phyloP scores from a whole-genome alignment of 2,888 invertebrate species.

The Spialia ferax region DNA sequence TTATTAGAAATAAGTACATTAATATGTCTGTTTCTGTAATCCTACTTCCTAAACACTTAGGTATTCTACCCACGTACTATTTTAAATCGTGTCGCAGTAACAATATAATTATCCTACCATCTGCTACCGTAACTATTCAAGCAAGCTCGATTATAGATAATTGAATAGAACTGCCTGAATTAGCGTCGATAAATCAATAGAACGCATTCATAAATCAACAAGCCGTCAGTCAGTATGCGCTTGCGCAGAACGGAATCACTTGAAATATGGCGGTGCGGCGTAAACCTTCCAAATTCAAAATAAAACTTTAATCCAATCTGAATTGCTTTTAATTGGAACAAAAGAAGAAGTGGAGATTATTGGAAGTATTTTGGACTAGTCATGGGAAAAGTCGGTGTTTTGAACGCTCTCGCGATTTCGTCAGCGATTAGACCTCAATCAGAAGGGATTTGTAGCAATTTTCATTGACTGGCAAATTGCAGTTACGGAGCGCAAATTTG shows the following conservation, averaged over 20 bases:
- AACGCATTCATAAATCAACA: conserved; percentile 65
- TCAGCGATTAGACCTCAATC: conserved; percentile 78
- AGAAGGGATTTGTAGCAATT: conserved; percentile 78
- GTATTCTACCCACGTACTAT: not conserved
- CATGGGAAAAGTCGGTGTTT: conserved; percentile 74
- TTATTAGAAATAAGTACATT: no score
- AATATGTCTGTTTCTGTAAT: no score
- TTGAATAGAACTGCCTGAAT: conserved; percentile 71
- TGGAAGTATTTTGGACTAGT: conserved; percentile 71
- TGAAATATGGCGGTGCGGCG: conserved; percentile 71
- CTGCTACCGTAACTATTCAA: conserved; percentile 50
- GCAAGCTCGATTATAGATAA: conserved; percentile 53
- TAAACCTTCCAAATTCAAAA: conserved; percentile 67
- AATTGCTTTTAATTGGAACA: conserved; percentile 78
- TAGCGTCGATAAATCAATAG: conserved; percentile 69
- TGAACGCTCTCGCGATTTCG: conserved; percentile 57
- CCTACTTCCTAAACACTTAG: no score
- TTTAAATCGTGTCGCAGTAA: not conserved
- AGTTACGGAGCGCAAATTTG: conserved; percentile 48
- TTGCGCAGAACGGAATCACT: conserved; percentile 63
- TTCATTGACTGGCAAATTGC: conserved; percentile 84
- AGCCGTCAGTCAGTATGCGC: conserved; percentile 54
- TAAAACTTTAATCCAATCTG: conserved; percentile 67
- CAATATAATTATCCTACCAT: conserved; percentile 21
- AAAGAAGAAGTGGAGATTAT: conserved; percentile 66